Percentiles rank a stretch among this genome's conserved stretches.
Conservation (phyloP, 1,140 invertebrate species). For the Penaeus chinensis region DNA sequence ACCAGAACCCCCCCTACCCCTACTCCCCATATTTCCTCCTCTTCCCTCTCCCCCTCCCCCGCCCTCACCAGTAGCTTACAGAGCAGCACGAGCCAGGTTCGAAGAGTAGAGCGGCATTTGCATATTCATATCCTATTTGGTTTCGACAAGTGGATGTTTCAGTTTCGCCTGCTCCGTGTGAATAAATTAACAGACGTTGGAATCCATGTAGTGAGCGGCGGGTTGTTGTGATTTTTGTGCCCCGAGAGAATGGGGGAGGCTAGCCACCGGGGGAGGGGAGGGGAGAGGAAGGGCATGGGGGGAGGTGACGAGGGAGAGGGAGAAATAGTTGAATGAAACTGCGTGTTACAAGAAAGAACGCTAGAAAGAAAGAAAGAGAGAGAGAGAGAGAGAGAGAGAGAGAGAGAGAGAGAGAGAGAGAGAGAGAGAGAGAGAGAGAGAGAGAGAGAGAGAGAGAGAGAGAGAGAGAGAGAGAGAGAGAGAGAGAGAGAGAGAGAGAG, state of each 20-base stretch:
- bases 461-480: no score
- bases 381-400: not conserved
- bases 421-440: not conserved
- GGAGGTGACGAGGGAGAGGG: no score
- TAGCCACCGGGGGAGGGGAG: no score
- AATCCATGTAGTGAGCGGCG: not conserved
- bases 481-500: not conserved
- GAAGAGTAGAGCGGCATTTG: constrained; percentile 7
- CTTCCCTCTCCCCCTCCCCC: not conserved
- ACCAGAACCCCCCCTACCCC: not conserved
- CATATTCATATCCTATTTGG: constrained; percentile 47
- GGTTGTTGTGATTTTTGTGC: constrained; percentile 10
- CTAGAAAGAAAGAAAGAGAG: not conserved
- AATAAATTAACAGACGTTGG: constrained; percentile 24
- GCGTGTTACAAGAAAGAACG: not conserved
- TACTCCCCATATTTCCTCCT: not conserved
- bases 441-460: not conserved
- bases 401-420: not conserved
- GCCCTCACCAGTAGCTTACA: constrained; percentile 6
- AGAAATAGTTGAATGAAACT: no score
- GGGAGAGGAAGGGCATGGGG: no score
- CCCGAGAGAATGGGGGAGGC: no score
- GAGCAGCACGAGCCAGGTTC: not conserved
- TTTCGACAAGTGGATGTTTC: constrained; percentile 41
- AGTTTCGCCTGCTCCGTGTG: constrained; percentile 29